A percentile compares a stretch with the other conserved stretches of the same genome.
phyloP scores from a whole-genome alignment of 2,888 invertebrate species.

The Plusia festucae region DNA sequence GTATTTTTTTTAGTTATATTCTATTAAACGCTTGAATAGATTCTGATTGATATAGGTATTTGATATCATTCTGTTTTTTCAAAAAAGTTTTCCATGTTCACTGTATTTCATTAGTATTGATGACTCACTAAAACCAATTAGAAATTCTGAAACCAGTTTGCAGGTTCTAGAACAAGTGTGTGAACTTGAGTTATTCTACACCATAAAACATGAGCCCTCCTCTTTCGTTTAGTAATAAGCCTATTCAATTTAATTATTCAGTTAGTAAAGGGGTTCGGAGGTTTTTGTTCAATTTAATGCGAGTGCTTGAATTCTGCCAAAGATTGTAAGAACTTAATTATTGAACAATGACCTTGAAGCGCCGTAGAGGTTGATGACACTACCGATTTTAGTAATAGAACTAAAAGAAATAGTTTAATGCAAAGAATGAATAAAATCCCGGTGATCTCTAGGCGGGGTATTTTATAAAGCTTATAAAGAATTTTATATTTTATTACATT shows the following conservation, averaged over 20 bases:
- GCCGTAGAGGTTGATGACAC: slow-evolving; percentile 47
- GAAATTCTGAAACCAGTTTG: slow-evolving; percentile 56
- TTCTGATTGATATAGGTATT: slow-evolving; percentile 52
- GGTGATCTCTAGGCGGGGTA: slow-evolving; percentile 1
- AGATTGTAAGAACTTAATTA: slow-evolving; percentile 53
- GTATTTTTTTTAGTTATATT: slow-evolving; percentile 36
- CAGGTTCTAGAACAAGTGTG: slow-evolving; percentile 66
- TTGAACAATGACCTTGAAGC: slow-evolving; percentile 54
- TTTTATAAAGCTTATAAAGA: background rate
- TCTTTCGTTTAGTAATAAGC: slow-evolving; percentile 73
- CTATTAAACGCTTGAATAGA: slow-evolving; percentile 45
- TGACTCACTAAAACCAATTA: slow-evolving; percentile 61
- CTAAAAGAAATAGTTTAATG: slow-evolving; percentile 28
- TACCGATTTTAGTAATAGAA: slow-evolving; percentile 17
- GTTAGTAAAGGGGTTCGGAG: slow-evolving; percentile 58
- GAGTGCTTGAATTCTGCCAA: slow-evolving; percentile 52
- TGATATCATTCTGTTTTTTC: slow-evolving; percentile 25
- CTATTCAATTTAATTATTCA: slow-evolving; percentile 74
- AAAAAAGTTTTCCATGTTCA: slow-evolving; percentile 32
- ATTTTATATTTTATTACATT: background rate
- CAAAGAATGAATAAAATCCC: slow-evolving; percentile 19
- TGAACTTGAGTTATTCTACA: slow-evolving; percentile 60
- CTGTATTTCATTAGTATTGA: slow-evolving; percentile 58
- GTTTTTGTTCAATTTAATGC: slow-evolving; percentile 60
- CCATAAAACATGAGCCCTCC: slow-evolving; percentile 50